These are phyloP conservation scores for Anoplopoma fimbria DNA, from an alignment of 2,113 vertebrate species.

Conservation along the genomic window DNA sequence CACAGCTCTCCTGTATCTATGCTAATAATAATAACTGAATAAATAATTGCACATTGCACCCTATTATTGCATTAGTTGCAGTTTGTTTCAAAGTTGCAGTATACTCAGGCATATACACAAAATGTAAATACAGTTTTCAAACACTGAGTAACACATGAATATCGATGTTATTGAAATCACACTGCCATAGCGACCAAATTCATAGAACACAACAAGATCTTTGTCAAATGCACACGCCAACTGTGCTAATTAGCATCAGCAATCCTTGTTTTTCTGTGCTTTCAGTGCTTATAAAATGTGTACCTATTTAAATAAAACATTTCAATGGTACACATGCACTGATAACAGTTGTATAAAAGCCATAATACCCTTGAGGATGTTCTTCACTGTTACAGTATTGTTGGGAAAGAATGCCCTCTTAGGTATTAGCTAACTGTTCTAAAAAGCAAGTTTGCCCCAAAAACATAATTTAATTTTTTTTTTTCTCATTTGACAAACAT, in stretches of 20 bases:
- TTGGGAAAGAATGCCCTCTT: conserved; percentile 49
- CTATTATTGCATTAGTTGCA: conserved; percentile 84
- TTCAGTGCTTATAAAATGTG: conserved; percentile 25
- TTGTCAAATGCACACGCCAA: conserved; percentile 28
- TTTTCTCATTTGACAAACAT: conserved; percentile 64
- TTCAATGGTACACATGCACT: conserved; percentile 57
- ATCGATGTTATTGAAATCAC: conserved; percentile 76
- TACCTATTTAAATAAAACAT: conserved; percentile 46
- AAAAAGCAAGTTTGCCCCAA: conserved; percentile 21
- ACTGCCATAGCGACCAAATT: conserved; percentile 55
- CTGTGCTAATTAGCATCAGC: conserved; percentile 38
- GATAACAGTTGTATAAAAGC: conserved; percentile 48
- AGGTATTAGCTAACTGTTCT: conserved; percentile 41
- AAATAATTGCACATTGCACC: conserved; percentile 82
- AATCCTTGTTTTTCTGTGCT: conserved; percentile 14
- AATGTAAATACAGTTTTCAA: conserved; percentile 76
- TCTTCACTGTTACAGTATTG: conserved; percentile 29
- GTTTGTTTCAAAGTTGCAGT: conserved; percentile 71
- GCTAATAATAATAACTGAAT: conserved; percentile 69
- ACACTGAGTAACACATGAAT: conserved; percentile 76
- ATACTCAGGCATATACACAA: conserved; percentile 75
- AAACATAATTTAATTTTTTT: conserved; percentile 28
- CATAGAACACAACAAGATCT: conserved; percentile 44
- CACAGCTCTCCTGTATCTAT: conserved; percentile 57
- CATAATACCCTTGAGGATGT: conserved; percentile 46